Conservation (phyloP, 2,797 vertebrate species). For the Australoheros facetus region DNA sequence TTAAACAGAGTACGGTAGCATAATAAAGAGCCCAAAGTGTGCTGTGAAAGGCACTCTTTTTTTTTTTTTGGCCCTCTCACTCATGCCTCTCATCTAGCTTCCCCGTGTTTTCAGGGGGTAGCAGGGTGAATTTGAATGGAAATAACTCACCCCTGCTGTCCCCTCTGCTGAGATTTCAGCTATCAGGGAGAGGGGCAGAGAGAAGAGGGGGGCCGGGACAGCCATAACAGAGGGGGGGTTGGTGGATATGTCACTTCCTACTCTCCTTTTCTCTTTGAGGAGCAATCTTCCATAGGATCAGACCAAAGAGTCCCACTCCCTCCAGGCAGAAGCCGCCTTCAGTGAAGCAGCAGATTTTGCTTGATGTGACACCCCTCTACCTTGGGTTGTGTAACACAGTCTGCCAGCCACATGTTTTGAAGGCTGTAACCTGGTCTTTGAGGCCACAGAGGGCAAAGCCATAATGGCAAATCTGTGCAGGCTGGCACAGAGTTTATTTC, state of each 20-base stretch:
- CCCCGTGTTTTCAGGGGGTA: slow-evolving; percentile 41
- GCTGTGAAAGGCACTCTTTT: slow-evolving; percentile 46
- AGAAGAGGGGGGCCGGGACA: slow-evolving; percentile 6
- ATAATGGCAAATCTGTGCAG: slow-evolving; percentile 28
- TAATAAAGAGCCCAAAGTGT: slow-evolving; percentile 60
- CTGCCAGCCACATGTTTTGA: slow-evolving; percentile 70
- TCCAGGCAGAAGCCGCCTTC: slow-evolving; percentile 46
- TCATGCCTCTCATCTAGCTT: slow-evolving; percentile 44
- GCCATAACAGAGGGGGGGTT: slow-evolving; percentile 28
- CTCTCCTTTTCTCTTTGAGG: slow-evolving; percentile 39
- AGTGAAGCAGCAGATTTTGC: slow-evolving; percentile 41
- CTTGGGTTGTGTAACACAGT: slow-evolving; percentile 60
- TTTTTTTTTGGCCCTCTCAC: slow-evolving; percentile 7
- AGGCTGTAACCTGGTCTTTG: slow-evolving; percentile 40
- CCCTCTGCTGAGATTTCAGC: slow-evolving; percentile 35
- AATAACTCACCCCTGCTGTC: slow-evolving; percentile 49
- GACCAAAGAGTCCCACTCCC: slow-evolving; percentile 32
- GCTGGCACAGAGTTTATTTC: slow-evolving; percentile 33
- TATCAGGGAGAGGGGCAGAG: slow-evolving; percentile 17
- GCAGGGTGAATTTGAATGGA: slow-evolving; percentile 56
- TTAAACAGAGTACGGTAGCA: slow-evolving; percentile 54
- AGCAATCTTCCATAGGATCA: slow-evolving; percentile 46
- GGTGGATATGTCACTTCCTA: slow-evolving; percentile 49
- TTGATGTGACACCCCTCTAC: slow-evolving; percentile 48
- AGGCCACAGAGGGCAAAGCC: slow-evolving; percentile 31